Evolutionary conservation across 1,140 invertebrate genomes (phyloP), one percentile per base, ranked within the genome.

Genomic region (Caerostris darwini): DNA sequence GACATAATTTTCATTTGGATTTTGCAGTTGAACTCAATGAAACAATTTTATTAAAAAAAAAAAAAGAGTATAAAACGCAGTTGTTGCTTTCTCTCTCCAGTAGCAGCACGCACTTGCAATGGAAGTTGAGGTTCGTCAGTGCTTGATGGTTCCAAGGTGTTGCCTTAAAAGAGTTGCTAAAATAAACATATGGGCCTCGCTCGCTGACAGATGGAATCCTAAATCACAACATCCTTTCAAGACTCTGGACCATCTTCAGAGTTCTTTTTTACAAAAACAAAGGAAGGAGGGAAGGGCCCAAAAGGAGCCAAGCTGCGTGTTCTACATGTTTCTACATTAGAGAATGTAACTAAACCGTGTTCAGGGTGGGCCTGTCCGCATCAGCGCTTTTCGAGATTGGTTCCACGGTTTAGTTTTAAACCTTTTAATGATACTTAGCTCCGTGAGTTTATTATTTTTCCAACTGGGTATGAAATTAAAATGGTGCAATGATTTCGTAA

Each of bases 71-170:
- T 34, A 34, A 34, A 34, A 34, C 34, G 34, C 34, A 34, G 34
- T 34, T 34, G 34, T 34, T 34, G 34, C n/a, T 67, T 3, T 67
- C n/a, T 67, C n/a, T 67, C n/a, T 67, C 64, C 12, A 67, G 7
- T 81, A 8, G 34, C 3, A 12, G 53, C 19, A 34, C n/a, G 7
- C 7, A 85, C 83, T 85, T 58, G 57, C 56, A 85, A 85, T 58
- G 56, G 57, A 56, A 85, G 83, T 59, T 56, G 56, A 58, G 61
- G 71, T 81, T 91, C 54, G 67, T 90, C 54, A 57, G 88, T 34
- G 57, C 14, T 54, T 71, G 90, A 91, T 91, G 71, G 71, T 91
- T 91, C 34, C 90, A 91, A 82, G 90, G 90, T 91, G 90, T 91
- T 81, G 90, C 69, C 34, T 58, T 56, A 61, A 91, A 82, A 61